phyloP scores from a whole-genome alignment of 1,140 invertebrate genomes.

The Limonius californicus region DNA sequence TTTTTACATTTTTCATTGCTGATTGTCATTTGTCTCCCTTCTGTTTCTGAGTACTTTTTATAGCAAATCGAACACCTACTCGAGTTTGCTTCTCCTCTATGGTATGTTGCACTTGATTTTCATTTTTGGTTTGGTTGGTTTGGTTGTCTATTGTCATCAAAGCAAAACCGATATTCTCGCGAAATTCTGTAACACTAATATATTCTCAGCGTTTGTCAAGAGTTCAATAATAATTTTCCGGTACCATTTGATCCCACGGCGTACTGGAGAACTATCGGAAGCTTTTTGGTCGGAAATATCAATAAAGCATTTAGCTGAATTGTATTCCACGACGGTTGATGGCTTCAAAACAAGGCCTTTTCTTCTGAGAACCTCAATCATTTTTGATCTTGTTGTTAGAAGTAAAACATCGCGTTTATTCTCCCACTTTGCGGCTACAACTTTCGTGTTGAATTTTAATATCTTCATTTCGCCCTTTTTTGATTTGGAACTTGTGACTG shows the following conservation, averaged over 20 bases:
- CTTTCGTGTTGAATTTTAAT: neutral
- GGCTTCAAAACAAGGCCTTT: neutral
- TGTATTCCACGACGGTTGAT: neutral
- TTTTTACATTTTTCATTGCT: neutral
- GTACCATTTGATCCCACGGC: too few relatives aligned
- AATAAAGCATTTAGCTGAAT: too few relatives aligned
- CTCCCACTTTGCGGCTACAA: neutral
- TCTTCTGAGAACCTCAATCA: neutral
- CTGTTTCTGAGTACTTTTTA: neutral
- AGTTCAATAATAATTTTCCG: neutral
- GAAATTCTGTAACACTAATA: too few relatives aligned
- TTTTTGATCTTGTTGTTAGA: neutral
- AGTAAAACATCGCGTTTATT: neutral
- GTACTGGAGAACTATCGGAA: too few relatives aligned
- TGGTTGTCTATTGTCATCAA: neutral
- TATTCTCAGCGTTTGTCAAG: neutral
- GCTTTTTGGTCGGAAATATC: too few relatives aligned
- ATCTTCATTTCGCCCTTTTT: neutral
- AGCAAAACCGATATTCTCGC: neutral
- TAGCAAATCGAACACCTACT: too few relatives aligned
- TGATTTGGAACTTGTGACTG: neutral
- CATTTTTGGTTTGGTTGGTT: neutral
- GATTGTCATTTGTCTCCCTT: neutral
- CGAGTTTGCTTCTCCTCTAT: neutral
- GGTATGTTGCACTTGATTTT: too few relatives aligned